Percentiles rank a stretch among this genome's conserved stretches.
phyloP scores from a whole-genome alignment of 2,113 vertebrate species.

The Ageneiosus marmoratus region DNA sequence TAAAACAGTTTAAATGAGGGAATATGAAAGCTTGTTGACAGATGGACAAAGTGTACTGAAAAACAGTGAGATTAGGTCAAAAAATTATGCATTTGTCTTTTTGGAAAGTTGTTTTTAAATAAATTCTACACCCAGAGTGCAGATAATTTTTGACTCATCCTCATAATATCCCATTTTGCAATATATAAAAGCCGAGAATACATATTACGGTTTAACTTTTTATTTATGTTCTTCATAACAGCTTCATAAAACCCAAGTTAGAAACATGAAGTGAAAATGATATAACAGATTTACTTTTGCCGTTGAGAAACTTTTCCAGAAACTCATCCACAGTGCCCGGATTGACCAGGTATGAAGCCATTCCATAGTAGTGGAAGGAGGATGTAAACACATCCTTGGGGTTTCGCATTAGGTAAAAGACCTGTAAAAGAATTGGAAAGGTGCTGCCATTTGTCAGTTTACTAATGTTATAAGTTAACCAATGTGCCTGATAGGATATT shows the following conservation, averaged over 20 bases:
- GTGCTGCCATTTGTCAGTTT: not conserved
- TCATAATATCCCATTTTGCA: too few relatives aligned
- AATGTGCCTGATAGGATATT: not conserved
- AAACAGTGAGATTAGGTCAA: too few relatives aligned
- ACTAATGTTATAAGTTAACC: not conserved
- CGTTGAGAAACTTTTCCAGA: constrained; percentile 70
- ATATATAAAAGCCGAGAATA: too few relatives aligned
- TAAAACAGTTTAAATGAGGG: too few relatives aligned
- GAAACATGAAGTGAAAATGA: not conserved
- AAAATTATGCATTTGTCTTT: too few relatives aligned
- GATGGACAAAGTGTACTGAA: too few relatives aligned
- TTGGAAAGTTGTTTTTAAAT: too few relatives aligned
- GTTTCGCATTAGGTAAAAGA: constrained; percentile 71
- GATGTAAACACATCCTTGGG: constrained; percentile 74
- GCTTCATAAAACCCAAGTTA: not conserved
- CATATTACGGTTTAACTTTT: not conserved
- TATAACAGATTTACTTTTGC: constrained; percentile 59
- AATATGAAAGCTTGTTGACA: too few relatives aligned
- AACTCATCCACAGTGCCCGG: constrained; percentile 67
- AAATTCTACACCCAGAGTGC: too few relatives aligned
- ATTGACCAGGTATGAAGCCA: constrained; percentile 60
- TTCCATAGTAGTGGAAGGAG: constrained; percentile 64
- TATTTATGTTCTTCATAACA: not conserved
- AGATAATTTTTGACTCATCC: too few relatives aligned
- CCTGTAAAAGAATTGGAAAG: constrained; percentile 53